Evolutionary conservation across 64 coral and sea anemone genomes (phyloP), one percentile per base, ranked within the genome.

Genomic region (Cladopsammia gracilis): DNA sequence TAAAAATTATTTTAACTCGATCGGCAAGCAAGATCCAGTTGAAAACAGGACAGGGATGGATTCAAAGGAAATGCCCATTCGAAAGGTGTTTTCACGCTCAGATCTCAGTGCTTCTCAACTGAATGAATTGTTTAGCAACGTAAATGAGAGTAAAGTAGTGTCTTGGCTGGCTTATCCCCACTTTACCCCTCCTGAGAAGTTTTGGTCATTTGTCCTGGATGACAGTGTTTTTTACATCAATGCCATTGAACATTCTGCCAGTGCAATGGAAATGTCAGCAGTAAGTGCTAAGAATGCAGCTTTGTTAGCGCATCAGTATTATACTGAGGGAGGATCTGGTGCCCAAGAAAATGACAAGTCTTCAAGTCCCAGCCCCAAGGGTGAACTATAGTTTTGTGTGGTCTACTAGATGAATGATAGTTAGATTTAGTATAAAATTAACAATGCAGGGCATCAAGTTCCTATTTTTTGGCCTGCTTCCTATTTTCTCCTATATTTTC

Each of bases 201-300:
- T 99, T 77, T 76, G 53, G 51, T 91, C 94, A 14, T 99, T 99
- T 94, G 76, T 94, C 9, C 91, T 99, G 71, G 98, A 99, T 64
- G 84, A 99, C 25, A 94, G 98, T 50, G 92, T 99, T 44, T 99
- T 99, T 79, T 99, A 96, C 74, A 84, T 96, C 19, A 99, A 99
- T 83, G 91, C 98, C 22, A 96, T 99, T 45, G 98, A 99, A 79
- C 85, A 87, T 62, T 89, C 91, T 18, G 98, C 98, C 25, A 99
- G 98, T 94, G 98, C 98, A 59, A 99, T 99, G 98, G 98, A 99
- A 19, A 99, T 99, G 98, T 99, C 98, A 6, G 79, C 94, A 50
- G 85, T 99, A 16, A 76, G 87, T 49, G 98, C 91, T 0, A 96
- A 92, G 77, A 99, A 99, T 91, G 77, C 98, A 16, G 94, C 87